These are phyloP conservation scores for Euzetes globulus DNA, from an alignment of 2,888 invertebrate genomes.

Conservation along the genomic window DNA sequence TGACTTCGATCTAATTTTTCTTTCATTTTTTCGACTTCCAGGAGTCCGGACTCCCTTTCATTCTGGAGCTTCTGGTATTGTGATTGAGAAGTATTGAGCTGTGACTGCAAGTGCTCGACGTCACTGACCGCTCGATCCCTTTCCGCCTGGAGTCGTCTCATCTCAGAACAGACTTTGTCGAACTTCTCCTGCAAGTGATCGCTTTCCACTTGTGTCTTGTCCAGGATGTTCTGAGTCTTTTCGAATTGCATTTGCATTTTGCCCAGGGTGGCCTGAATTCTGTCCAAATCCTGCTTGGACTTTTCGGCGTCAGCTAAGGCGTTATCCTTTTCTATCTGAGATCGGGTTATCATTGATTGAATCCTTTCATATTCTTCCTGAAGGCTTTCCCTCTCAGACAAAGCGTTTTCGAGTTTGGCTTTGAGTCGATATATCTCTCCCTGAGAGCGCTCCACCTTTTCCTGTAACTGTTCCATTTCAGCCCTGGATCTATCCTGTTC, in stretches of 20 bases:
- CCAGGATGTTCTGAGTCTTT: constrained; percentile 71
- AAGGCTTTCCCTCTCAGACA: constrained; percentile 84
- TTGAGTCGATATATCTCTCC: constrained; percentile 89
- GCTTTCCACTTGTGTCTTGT: constrained; percentile 62
- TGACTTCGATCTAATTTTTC: constrained; percentile 81
- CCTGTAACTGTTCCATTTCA: constrained; percentile 68
- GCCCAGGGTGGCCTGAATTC: constrained; percentile 68
- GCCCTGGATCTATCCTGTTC: constrained; percentile 65
- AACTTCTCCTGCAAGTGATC: constrained; percentile 46
- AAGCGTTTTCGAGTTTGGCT: constrained; percentile 87
- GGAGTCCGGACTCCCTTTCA: constrained; percentile 73
- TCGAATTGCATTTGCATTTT: constrained; percentile 86
- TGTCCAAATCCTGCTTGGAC: constrained; percentile 45
- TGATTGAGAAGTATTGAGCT: constrained; percentile 76
- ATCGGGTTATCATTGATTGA: constrained; percentile 70
- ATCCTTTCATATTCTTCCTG: constrained; percentile 84
- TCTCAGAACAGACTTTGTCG: constrained; percentile 43
- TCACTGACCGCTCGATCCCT: constrained; percentile 84
- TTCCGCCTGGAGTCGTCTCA: constrained; percentile 60
- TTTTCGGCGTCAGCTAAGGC: constrained; percentile 50
- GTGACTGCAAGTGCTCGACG: constrained; percentile 80
- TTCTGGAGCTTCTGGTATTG: constrained; percentile 79
- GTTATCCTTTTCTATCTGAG: constrained; percentile 80
- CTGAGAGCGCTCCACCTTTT: constrained; percentile 86
- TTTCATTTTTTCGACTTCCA: constrained; percentile 74